Percentiles rank a stretch among this genome's conserved stretches.
Evolutionary conservation across 2,797 vertebrate genomes (phyloP).

Genomic region (Percopsis omiscomaycus): DNA sequence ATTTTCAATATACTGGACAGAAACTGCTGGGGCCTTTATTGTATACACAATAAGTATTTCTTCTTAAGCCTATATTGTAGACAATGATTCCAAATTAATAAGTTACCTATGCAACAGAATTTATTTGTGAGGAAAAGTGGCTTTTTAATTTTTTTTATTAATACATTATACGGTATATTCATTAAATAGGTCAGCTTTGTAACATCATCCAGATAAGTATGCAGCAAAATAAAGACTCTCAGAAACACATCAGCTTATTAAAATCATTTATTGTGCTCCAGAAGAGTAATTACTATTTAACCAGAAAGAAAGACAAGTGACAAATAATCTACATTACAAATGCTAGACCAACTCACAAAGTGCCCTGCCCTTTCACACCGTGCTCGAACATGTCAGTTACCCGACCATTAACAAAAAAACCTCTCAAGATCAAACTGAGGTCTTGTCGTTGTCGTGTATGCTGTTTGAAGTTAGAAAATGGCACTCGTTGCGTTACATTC

Average conservation of each 20-base stretch:
- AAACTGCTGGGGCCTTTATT: background rate
- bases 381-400: slow-evolving; percentile 64
- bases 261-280: slow-evolving; percentile 86
- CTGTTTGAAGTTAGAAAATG: slow-evolving; percentile 77
- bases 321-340: slow-evolving; percentile 84
- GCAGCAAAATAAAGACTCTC: slow-evolving; percentile 41
- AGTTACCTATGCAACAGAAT: slow-evolving; percentile 26
- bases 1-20: background rate
- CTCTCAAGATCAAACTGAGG: slow-evolving; percentile 60
- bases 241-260: slow-evolving; percentile 78
- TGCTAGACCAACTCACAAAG: slow-evolving; percentile 73
- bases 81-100: slow-evolving; percentile 37
- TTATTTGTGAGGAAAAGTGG: slow-evolving; percentile 32
- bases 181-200: too few relatives aligned
- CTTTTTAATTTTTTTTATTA: too few relatives aligned
- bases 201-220: background rate
- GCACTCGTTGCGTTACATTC: slow-evolving; percentile 78
- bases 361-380: slow-evolving; percentile 51
- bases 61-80: background rate
- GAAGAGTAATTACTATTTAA: slow-evolving; percentile 86
- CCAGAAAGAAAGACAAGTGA: slow-evolving; percentile 85
- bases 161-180: too few relatives aligned
- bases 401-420: slow-evolving; percentile 55
- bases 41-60: slow-evolving; percentile 14
- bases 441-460: slow-evolving; percentile 60